Base-by-base conservation (phyloP, 2,797 vertebrate species). In the Fundulus diaphanus region DNA sequence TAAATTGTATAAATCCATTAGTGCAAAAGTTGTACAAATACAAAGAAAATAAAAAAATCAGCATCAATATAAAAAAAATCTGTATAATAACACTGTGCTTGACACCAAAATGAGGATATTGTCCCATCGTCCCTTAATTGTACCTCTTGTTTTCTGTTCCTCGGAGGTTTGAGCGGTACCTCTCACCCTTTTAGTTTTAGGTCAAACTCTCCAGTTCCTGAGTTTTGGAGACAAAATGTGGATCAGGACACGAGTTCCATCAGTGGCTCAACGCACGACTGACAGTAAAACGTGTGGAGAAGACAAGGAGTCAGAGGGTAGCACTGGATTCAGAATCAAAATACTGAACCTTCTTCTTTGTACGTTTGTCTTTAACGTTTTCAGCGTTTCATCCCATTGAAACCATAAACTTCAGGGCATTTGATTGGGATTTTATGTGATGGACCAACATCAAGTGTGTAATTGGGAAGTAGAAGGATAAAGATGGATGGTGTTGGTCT, bases 11-110 rank as follows among this genome's bases (percentile, higher is more conserved):
- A 90, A 74, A 80, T 67, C 86, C 70, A 78, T 94, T 94, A 94
- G 94, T 95, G 94, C 94, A 95, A 95, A 65, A 93, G 87, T 89
- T 88, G 87, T 88, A 90, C 73, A 90, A 87, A 91, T 81, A 85
- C 61, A 84, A 89, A 87, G 83, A 85, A 82, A n/a, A n/a, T n/a
- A n/a, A 72, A 22, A n/a, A 46, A 51, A 86, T 84, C 85, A 83
- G 81, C 83, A 88, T 88, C 76, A 71, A 73, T 82, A 69, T 61
- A 87, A 86, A 87, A 76, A 7, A 65, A 40, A 65, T 65, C 61
- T 56, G 74, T 86, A 82, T 87, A 82, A 84, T 83, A 93, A 93
- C 89, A 93, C 91, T 93, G 92, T 93, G 91, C 90, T 93, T 91
- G 66, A 83, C 84, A 80, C 87, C 79, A 82, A 82, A 73, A 73